These are phyloP conservation scores for Probaryconus sp. DNA, from an alignment of 1,140 invertebrate species.

Conservation along the genomic window DNA sequence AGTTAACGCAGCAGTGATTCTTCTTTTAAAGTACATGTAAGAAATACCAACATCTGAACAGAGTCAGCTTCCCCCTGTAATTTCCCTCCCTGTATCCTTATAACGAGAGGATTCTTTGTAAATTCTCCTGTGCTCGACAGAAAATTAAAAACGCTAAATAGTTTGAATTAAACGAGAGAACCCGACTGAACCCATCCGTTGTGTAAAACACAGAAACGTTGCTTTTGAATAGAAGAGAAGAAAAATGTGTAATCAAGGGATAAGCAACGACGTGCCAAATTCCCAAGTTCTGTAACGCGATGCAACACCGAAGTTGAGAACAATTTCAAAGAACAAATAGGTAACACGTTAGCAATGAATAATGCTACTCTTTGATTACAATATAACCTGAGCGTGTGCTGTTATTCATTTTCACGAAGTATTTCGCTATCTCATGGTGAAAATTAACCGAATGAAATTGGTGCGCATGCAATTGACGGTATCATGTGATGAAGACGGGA, in stretches of 20 bases:
- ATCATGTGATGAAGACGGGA: conserved; percentile 28
- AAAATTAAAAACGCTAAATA: too few species aligned
- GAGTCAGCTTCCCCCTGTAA: too few species aligned
- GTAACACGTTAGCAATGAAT: conserved; percentile 18
- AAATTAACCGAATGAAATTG: conserved; percentile 50
- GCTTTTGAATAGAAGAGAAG: too few species aligned
- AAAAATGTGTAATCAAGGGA: conserved; percentile 19
- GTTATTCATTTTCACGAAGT: background rate
- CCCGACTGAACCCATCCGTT: too few species aligned
- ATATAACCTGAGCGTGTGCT: conserved; percentile 25
- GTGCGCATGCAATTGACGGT: conserved; percentile 34
- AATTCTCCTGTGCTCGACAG: too few species aligned
- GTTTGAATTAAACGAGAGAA: too few species aligned
- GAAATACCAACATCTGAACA: too few species aligned
- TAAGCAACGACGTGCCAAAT: conserved; percentile 2
- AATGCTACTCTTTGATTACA: conserved; percentile 32
- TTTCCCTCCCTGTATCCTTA: too few species aligned
- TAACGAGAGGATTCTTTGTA: too few species aligned
- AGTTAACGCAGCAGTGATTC: too few species aligned
- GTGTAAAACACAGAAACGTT: too few species aligned
- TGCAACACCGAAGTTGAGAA: background rate
- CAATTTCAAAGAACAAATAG: conserved; percentile 11
- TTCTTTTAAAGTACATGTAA: too few species aligned
- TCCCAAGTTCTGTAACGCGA: background rate
- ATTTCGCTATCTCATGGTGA: conserved; percentile 40